Conservation (phyloP, 2,113 vertebrate genomes). For the Clarias batrachus region DNA sequence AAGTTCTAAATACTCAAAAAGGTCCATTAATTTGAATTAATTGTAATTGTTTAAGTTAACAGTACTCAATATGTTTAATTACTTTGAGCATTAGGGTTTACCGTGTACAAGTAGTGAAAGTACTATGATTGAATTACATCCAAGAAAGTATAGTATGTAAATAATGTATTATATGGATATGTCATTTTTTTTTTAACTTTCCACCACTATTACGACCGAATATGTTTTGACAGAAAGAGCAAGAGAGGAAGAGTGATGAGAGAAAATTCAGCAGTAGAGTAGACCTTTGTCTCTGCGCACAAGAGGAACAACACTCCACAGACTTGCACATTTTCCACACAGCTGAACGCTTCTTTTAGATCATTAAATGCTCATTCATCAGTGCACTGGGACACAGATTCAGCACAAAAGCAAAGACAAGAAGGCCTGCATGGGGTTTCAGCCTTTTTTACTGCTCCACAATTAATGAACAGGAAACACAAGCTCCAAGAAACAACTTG, state of each 20-base stretch:
- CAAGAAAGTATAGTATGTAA: neutral
- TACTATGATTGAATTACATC: neutral
- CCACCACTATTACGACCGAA: neutral
- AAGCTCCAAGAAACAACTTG: neutral
- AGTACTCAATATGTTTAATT: too few species aligned
- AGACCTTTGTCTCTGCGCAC: constrained; percentile 56
- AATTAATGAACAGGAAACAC: neutral
- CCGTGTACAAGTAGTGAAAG: neutral
- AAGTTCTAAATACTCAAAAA: too few species aligned
- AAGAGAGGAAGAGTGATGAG: neutral
- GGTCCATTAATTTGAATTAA: too few species aligned
- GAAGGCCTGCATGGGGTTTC: neutral
- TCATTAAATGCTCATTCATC: constrained; percentile 73
- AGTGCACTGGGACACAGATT: constrained; percentile 54
- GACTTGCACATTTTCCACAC: constrained; percentile 67
- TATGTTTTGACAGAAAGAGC: neutral
- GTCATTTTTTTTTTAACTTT: neutral
- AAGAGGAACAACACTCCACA: constrained; percentile 55
- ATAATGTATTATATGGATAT: neutral
- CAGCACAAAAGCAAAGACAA: constrained; percentile 46
- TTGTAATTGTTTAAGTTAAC: too few species aligned
- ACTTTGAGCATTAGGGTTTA: too few species aligned
- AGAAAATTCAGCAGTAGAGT: constrained; percentile 9
- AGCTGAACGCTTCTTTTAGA: constrained; percentile 67
- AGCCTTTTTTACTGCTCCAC: neutral